Percentiles rank a stretch among this genome's conserved stretches.
Conservation (phyloP, 2,797 vertebrate genomes). For the Eremophila alpestris region DNA sequence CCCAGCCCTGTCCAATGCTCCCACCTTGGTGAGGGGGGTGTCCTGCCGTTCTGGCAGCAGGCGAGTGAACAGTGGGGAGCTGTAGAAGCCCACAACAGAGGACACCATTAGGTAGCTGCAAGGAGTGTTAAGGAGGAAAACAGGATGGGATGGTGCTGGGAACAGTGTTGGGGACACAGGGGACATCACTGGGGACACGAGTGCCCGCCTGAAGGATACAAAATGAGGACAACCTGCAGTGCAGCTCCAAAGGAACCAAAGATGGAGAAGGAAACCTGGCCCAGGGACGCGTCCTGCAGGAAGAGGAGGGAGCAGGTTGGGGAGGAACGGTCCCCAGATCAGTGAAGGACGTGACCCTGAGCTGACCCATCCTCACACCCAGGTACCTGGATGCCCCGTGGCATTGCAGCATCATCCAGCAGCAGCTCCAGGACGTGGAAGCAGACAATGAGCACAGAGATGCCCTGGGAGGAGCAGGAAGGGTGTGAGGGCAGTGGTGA, state of each 20-base stretch:
- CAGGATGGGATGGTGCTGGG: accelerated
- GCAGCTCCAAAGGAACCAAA: slow-evolving; percentile 94
- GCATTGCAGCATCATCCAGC: slow-evolving; percentile 93
- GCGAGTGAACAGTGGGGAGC: slow-evolving; percentile 88
- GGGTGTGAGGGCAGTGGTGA: background rate
- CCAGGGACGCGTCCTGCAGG: slow-evolving; percentile 85
- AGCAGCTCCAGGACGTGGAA: slow-evolving; percentile 95
- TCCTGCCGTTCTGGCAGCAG: slow-evolving; percentile 87
- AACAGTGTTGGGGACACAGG: background rate
- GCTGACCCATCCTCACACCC: accelerated
- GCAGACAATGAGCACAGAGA: slow-evolving; percentile 92
- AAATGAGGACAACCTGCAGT: slow-evolving; percentile 93
- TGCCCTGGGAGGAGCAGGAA: slow-evolving; percentile 77
- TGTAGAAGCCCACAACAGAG: slow-evolving; percentile 95
- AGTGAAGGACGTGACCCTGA: accelerated
- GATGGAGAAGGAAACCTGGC: slow-evolving; percentile 93
- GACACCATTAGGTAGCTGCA: slow-evolving; percentile 94
- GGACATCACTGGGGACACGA: accelerated
- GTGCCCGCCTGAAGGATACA: slow-evolving; percentile 86
- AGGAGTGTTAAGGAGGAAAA: slow-evolving; percentile 63
- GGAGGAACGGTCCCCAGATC: background rate
- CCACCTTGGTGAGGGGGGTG: slow-evolving; percentile 94
- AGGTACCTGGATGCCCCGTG: slow-evolving; percentile 90
- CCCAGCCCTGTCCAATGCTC: background rate
- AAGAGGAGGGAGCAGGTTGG: background rate